These are phyloP conservation scores for Acanthurus tractus DNA, from an alignment of 2,797 vertebrate genomes.

Conservation along the genomic window DNA sequence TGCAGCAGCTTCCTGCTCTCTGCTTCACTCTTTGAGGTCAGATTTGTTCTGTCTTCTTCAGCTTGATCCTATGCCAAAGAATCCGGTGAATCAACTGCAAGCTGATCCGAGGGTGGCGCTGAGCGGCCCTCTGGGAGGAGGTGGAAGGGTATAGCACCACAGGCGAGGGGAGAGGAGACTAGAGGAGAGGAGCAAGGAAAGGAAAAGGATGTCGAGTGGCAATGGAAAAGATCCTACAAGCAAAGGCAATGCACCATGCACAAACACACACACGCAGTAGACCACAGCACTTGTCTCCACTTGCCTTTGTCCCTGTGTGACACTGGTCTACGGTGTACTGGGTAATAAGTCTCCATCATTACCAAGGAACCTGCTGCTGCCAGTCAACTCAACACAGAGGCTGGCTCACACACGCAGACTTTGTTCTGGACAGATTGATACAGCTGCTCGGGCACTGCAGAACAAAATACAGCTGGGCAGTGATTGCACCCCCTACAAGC, in stretches of 20 bases:
- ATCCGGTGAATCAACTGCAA: constrained; percentile 72
- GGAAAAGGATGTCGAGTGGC: not conserved
- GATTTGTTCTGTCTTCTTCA: constrained; percentile 61
- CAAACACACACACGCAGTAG: constrained; percentile 5
- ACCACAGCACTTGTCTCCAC: constrained; percentile 67
- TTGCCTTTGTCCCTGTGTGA: constrained; percentile 72
- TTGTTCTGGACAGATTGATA: constrained; percentile 68
- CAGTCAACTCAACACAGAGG: constrained; percentile 54
- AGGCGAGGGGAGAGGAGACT: constrained; percentile 22
- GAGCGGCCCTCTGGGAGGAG: constrained; percentile 75
- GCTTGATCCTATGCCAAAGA: constrained; percentile 68
- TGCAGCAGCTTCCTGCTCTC: constrained; percentile 44
- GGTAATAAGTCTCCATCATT: constrained; percentile 61
- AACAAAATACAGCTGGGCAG: constrained; percentile 69
- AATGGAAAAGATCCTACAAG: constrained; percentile 32
- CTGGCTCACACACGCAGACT: constrained; percentile 54
- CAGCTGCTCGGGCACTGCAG: constrained; percentile 61
- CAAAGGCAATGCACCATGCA: constrained; percentile 16
- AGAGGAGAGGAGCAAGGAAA: not conserved
- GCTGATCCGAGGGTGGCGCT: constrained; percentile 77
- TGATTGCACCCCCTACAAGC: constrained; percentile 36
- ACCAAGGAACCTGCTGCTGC: constrained; percentile 60
- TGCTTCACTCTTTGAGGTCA: constrained; percentile 62
- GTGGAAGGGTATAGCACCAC: constrained; percentile 63
- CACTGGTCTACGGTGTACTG: constrained; percentile 42